Evolutionary conservation across 2,797 vertebrate species (phyloP), one percentile per base, ranked within the genome.

Genomic region (Xiphorhynchus erythropygius): DNA sequence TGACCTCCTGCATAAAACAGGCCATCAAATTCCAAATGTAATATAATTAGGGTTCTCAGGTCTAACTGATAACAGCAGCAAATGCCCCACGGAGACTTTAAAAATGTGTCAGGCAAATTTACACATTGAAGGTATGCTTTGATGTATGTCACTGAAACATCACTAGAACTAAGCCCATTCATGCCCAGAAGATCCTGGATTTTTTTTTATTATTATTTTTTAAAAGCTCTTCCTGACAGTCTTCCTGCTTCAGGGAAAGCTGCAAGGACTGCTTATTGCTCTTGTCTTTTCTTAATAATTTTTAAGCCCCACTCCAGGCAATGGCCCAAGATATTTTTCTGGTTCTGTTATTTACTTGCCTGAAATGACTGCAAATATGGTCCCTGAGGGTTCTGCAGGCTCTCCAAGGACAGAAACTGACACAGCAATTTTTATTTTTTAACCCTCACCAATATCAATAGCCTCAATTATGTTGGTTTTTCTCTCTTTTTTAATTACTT

Each of bases 51-150:
- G 74, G 74, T 84, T 95, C 93, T 91, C 91, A 84, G 89, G 89
- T 94, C 95, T 95, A 96, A 96, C 96, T 77, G 95, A 96, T 95
- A 96, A 94, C 83, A 96, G 94, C 90, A 91, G 93, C 92, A 94
- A 95, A 96, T 95, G 81, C 94, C 93, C 95, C 50, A 89, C 0
- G 9, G 95, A 95, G 84, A 81, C 87, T 89, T 96, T 91, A 95
- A 93, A 96, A 97, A 94, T n/a, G 79, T 84, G 94, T 92, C 92
- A 91, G 93, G 92, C 93, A 95, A 96, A 96, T 94, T 96, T 87
- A 95, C 94, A 92, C 89, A 33, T 49, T 55, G 91, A 88, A 94
- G 89, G 82, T 81, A 84, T 73, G 84, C 96, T 97, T 96, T 97
- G 96, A 94, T 95, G 89, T 91, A 44, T 92, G 84, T 84, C 95